Evolutionary conservation across 2,888 invertebrate species (phyloP).

Genomic region (Orchesellides sinensis): DNA sequence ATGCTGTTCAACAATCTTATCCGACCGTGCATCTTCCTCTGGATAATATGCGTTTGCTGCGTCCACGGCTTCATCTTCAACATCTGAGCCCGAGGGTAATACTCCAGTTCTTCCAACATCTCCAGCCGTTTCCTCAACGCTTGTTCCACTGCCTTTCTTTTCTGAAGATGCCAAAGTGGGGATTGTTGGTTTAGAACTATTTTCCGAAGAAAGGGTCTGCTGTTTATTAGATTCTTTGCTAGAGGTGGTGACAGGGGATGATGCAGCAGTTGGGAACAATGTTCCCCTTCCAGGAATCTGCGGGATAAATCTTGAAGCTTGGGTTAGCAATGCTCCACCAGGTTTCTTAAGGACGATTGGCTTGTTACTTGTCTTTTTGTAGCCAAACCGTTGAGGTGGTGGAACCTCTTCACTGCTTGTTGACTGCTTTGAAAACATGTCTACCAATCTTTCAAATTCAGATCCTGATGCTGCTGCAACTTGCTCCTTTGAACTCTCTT

Average conservation of each 20-base stretch:
- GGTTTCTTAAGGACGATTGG: slow-evolving; percentile 52
- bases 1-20: slow-evolving; percentile 66
- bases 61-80: slow-evolving; percentile 15
- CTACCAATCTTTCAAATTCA: slow-evolving; percentile 56
- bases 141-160: slow-evolving; percentile 3
- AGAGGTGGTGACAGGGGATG: too few relatives aligned
- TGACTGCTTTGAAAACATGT: slow-evolving; percentile 52
- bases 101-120: slow-evolving; percentile 49
- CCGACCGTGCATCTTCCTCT: slow-evolving; percentile 58
- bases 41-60: slow-evolving; percentile 72
- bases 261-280: slow-evolving; percentile 7
- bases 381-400: slow-evolving; percentile 24
- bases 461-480: background rate
- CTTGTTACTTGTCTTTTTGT: slow-evolving; percentile 42
- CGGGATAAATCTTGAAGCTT: slow-evolving; percentile 28
- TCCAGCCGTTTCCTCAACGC: background rate
- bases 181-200: too few relatives aligned
- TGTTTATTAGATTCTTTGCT: background rate
- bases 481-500: slow-evolving; percentile 14
- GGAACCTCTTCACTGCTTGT: slow-evolving; percentile 37
- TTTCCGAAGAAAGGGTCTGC: background rate
- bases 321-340: background rate
- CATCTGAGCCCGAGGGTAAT: slow-evolving; percentile 21
- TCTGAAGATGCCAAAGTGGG: background rate
- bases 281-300: slow-evolving; percentile 43